phyloP scores from a whole-genome alignment of 2,797 vertebrate genomes.

The Lates japonicus region DNA sequence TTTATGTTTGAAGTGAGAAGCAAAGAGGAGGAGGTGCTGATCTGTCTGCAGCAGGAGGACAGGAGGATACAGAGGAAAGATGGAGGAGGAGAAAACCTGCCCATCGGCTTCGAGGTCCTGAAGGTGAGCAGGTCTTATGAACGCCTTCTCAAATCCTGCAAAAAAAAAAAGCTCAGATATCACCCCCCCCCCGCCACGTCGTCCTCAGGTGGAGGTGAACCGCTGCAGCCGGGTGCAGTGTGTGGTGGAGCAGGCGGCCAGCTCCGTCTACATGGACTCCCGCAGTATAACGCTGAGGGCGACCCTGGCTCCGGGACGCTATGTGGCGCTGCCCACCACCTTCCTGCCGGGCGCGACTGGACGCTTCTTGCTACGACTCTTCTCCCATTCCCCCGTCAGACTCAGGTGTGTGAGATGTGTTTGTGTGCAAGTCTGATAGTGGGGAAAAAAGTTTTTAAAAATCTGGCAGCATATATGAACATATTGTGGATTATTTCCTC shows the following conservation, averaged over 20 bases:
- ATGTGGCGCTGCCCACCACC: constrained; percentile 88
- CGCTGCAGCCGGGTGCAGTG: constrained; percentile 86
- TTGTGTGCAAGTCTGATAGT: not conserved
- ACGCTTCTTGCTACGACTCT: constrained; percentile 86
- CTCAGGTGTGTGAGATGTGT: constrained; percentile 81
- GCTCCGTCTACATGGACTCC: constrained; percentile 90
- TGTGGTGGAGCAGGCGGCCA: constrained; percentile 84
- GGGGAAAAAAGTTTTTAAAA: too few relatives aligned
- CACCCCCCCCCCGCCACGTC: too few relatives aligned
- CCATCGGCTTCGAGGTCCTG: constrained; percentile 89
- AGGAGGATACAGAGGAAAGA: constrained; percentile 83
- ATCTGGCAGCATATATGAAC: too few relatives aligned
- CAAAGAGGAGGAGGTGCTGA: constrained; percentile 84
- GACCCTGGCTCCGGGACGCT: constrained; percentile 80
- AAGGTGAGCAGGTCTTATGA: constrained; percentile 74
- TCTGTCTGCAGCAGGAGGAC: constrained; percentile 90
- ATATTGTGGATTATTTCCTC: too few relatives aligned
- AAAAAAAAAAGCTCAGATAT: not conserved
- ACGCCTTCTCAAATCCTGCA: not conserved
- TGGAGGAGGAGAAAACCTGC: constrained; percentile 87
- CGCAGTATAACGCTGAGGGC: constrained; percentile 86
- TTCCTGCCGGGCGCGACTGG: constrained; percentile 85
- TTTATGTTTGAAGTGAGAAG: constrained; percentile 86
- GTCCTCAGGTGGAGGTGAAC: constrained; percentile 87
- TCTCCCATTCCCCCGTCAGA: constrained; percentile 80